These are phyloP conservation scores for Frankliniella intonsa DNA, from an alignment of 2,888 invertebrate species.

Conservation along the genomic window DNA sequence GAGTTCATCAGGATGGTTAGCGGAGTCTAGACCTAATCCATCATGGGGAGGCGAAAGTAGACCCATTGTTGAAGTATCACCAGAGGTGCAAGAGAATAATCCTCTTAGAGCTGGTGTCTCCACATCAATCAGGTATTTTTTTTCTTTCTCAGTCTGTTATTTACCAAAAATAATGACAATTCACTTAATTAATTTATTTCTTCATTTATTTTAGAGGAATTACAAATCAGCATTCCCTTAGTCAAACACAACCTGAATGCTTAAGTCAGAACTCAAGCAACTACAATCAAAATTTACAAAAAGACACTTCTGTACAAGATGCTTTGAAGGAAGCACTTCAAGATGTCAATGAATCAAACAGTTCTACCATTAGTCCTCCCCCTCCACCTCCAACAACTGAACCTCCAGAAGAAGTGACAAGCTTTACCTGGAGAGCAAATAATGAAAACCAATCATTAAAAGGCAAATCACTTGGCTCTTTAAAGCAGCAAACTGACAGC, in stretches of 20 bases:
- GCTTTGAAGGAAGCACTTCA: not conserved
- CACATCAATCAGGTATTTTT: not conserved
- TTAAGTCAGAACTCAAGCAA: not conserved
- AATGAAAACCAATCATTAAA: not conserved
- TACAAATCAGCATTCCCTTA: not conserved
- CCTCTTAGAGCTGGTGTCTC: not conserved
- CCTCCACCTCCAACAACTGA: slow-evolving; percentile 37
- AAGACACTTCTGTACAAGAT: not conserved
- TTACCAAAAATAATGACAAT: no score
- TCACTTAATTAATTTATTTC: not conserved
- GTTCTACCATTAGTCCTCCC: slow-evolving; percentile 32
- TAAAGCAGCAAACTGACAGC: not conserved
- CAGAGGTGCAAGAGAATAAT: not conserved
- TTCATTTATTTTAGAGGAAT: not conserved
- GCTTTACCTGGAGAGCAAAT: not conserved
- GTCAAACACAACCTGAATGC: not conserved
- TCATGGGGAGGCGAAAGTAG: not conserved
- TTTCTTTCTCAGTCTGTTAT: no score
- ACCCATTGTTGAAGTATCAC: not conserved
- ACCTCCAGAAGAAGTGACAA: slow-evolving; percentile 35
- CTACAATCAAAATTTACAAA: not conserved
- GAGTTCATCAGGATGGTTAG: not conserved
- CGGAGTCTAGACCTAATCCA: not conserved
- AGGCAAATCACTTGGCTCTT: not conserved
- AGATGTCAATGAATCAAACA: slow-evolving; percentile 1